Conservation (phyloP, 2,888 invertebrate species). For the Caenorhabditis sp. region DNA sequence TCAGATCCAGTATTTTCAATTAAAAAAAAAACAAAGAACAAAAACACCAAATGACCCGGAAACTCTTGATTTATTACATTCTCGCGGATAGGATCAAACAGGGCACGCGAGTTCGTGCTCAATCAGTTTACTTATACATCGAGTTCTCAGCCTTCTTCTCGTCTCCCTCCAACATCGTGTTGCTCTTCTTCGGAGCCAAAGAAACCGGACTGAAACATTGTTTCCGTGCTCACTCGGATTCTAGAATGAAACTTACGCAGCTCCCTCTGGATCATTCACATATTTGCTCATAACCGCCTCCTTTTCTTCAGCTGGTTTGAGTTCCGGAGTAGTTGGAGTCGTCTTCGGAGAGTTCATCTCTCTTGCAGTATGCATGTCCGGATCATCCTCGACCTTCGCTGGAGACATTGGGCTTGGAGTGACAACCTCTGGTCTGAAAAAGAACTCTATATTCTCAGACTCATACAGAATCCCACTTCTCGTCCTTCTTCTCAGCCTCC, state of each 20-base stretch:
- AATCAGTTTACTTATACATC: slow-evolving; percentile 15
- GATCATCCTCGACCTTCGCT: slow-evolving; percentile 17
- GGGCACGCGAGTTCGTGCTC: background rate
- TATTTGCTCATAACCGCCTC: slow-evolving; percentile 3
- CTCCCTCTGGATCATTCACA: slow-evolving; percentile 22
- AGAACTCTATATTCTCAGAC: background rate
- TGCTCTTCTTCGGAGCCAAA: slow-evolving; percentile 30
- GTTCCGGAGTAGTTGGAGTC: background rate
- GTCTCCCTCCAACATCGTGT: slow-evolving; percentile 19
- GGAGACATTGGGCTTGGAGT: slow-evolving; percentile 16
- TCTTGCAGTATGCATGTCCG: slow-evolving; percentile 23
- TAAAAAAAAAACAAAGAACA: background rate
- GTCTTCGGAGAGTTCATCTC: slow-evolving; percentile 15
- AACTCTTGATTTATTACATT: slow-evolving; percentile 21
- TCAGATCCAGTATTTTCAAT: background rate
- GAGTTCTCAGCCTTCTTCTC: slow-evolving; percentile 31
- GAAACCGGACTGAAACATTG: background rate
- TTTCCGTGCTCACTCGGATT: background rate
- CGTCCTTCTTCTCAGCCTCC: slow-evolving; percentile 8
- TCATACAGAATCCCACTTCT: background rate
- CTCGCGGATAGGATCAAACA: background rate
- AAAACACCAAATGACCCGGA: background rate
- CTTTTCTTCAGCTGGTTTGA: background rate
- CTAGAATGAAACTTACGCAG: slow-evolving; percentile 11
- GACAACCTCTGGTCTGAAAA: slow-evolving; percentile 24